Conservation (phyloP, 2,888 invertebrate species). For the Bellardia bayeri region DNA sequence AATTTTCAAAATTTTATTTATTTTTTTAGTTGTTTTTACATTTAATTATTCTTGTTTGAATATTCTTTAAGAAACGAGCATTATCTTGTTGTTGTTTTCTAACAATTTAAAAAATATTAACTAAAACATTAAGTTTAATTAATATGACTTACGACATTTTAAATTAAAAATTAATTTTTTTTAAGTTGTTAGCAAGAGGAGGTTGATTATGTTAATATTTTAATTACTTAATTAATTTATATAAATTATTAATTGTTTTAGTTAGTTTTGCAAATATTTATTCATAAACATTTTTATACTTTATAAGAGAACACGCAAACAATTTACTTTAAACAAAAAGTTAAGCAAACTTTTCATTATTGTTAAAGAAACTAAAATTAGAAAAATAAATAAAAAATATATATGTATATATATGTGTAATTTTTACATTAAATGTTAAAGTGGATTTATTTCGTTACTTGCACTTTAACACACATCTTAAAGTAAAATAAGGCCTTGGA, state of each 20-base stretch:
- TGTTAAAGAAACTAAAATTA: conserved; percentile 58
- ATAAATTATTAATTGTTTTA: conserved; percentile 63
- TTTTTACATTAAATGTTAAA: conserved; percentile 64
- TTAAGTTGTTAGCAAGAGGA: conserved; percentile 46
- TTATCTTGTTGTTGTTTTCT: conserved; percentile 45
- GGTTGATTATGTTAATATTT: conserved; percentile 54
- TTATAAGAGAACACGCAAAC: conserved; percentile 63
- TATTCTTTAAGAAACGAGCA: conserved; percentile 69
- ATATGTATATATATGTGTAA: neutral
- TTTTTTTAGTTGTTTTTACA: conserved; percentile 61
- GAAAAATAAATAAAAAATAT: conserved; percentile 63
- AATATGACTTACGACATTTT: neutral
- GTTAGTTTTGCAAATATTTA: conserved; percentile 63
- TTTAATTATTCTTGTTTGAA: conserved; percentile 52
- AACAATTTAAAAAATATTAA: conserved; percentile 61
- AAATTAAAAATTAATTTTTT: conserved; percentile 41
- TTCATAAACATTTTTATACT: conserved; percentile 55
- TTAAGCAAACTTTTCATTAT: conserved; percentile 57
- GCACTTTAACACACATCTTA: conserved; percentile 52
- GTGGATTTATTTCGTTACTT: conserved; percentile 16
- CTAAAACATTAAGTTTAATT: conserved; percentile 6
- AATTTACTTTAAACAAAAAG: conserved; percentile 56
- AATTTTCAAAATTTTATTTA: conserved; percentile 64
- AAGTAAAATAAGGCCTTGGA: conserved; percentile 65
- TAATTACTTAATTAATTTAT: conserved; percentile 63